phyloP scores from a whole-genome alignment of 2,888 invertebrate species.

The Pyrocoelia pectoralis region DNA sequence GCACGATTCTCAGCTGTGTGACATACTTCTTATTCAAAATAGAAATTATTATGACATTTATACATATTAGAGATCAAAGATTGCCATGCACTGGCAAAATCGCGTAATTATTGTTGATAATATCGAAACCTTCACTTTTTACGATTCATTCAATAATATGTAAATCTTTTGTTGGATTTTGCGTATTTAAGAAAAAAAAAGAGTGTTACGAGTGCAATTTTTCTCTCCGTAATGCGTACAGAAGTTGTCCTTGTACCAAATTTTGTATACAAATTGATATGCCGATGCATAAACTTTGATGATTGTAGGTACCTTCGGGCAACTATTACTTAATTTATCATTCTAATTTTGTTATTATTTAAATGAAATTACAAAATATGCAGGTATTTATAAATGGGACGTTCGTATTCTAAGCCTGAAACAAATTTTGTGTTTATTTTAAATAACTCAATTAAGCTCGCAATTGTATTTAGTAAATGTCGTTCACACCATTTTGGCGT shows the following conservation, averaged over 20 bases:
- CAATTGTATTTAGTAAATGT: too few relatives aligned
- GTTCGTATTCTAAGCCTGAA: too few relatives aligned
- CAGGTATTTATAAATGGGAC: neutral
- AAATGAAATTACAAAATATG: neutral
- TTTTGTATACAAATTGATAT: constrained; percentile 3
- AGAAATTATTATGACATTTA: constrained; percentile 15
- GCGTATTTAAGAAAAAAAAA: neutral
- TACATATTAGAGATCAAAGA: constrained; percentile 20
- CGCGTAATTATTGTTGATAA: neutral
- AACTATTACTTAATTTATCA: neutral
- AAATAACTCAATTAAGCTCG: too few relatives aligned
- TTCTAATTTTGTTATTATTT: neutral
- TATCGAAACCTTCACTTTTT: neutral
- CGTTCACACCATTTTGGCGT: too few relatives aligned
- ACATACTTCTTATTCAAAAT: neutral
- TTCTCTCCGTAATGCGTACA: neutral
- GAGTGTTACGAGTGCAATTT: too few relatives aligned
- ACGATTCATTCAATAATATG: neutral
- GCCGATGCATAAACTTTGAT: neutral
- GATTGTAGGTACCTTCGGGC: neutral
- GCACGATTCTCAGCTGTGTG: constrained; percentile 1
- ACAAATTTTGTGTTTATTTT: too few relatives aligned
- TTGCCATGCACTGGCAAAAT: constrained; percentile 15
- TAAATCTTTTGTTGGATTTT: neutral
- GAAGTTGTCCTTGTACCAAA: constrained; percentile 10